Percentiles rank a stretch among this genome's conserved stretches.
Evolutionary conservation across 1,140 invertebrate genomes (phyloP).

Genomic region (Laupala kohalensis): DNA sequence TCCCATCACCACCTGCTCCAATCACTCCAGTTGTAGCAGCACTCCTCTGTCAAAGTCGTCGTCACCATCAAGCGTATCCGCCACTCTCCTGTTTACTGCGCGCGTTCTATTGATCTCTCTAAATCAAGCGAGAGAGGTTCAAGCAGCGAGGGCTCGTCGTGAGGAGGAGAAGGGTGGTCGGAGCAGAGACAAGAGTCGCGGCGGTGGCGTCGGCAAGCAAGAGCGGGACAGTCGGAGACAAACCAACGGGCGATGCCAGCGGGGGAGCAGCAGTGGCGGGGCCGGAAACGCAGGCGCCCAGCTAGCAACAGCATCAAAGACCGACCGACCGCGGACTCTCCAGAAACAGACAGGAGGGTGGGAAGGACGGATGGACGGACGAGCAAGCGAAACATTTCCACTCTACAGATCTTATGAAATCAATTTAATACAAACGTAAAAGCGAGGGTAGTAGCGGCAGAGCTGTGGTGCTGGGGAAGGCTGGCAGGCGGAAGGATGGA

Average conservation of each 20-base stretch:
- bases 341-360: background rate
- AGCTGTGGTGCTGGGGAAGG: too few species aligned
- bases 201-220: background rate
- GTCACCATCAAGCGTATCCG: background rate
- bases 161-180: background rate
- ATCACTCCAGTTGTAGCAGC: background rate
- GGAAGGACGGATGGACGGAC: background rate
- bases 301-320: slow-evolving; percentile 4
- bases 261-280: too few species aligned
- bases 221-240: background rate
- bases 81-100: background rate
- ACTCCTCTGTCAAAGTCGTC: background rate
- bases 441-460: background rate
- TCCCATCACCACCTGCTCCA: too few species aligned
- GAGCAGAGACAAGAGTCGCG: background rate
- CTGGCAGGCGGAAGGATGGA: background rate
- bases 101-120: slow-evolving; percentile 4
- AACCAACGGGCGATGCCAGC: too few species aligned
- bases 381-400: slow-evolving; percentile 1
- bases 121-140: slow-evolving; percentile 2
- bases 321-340: background rate
- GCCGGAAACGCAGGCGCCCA: too few species aligned
- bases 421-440: slow-evolving; percentile 4
- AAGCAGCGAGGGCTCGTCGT: too few species aligned
- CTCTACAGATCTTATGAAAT: slow-evolving; percentile 9